Base-by-base conservation (phyloP, 2,113 vertebrate genomes). In the Coptodon bakossiorum region DNA sequence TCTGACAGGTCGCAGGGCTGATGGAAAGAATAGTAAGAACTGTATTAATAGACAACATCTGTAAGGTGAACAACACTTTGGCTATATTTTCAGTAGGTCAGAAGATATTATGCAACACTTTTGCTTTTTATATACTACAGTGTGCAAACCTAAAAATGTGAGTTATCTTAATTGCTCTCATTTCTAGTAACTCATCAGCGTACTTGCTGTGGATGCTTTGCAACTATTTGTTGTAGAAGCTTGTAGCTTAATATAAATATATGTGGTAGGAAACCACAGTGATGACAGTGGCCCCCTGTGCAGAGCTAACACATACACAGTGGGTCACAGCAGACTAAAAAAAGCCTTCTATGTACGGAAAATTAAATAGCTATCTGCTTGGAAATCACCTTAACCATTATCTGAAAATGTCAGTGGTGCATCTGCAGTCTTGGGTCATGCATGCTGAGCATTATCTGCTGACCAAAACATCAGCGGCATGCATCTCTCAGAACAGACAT, bases 1-100 rank as follows among this genome's bases (percentile, higher is more conserved):
- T 99, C 98, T 0, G 98, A 98, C 92, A 97, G 97, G 91, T 99
- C 98, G 95, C 97, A 97, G 80, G 97, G 97, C 98, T 99, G 96
- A 90, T 4, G 3, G 9, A 50, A 93, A 83, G 43, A 83, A 5
- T 9, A 27, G 27, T 7, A 5, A 24, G 6, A 38, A 22, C 10
- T 31, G 6, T 5, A 0, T 43, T 52, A 59, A 52, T 11, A 12
- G 13, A 45, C 1, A 7, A 68, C 6, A 22, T 43, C 9, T 52
- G 36, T 80, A 31, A 59, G 38, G 57, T 59, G 48, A 57, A 61
- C 57, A 86, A 45, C 6, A 85, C 12, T 6, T 17, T 17, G 6
- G 73, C 27, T 52, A 52, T 52, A 78, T n/a, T 78, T 29, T 78
- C 73, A 78, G 17, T 78, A 22, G 12, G 1, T 48, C 19, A 61